A percentile compares a stretch with the other conserved stretches of the same genome.
Conservation (phyloP, 2,113 vertebrate species). For the Murina feae region DNA sequence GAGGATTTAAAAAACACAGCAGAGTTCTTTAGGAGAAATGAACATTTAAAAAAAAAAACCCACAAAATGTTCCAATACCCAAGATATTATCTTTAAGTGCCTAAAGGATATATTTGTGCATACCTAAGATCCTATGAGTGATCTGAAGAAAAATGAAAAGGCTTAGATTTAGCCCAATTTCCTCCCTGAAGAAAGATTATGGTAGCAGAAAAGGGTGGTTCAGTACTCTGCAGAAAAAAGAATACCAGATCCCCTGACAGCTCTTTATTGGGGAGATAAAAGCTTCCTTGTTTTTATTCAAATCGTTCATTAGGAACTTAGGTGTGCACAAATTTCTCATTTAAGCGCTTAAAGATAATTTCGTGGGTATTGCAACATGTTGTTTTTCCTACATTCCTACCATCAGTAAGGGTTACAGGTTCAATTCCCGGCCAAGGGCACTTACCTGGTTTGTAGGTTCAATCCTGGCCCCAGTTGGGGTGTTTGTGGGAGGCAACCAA, state of each 20-base stretch:
- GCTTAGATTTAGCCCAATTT: neutral
- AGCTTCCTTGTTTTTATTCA: constrained; percentile 17
- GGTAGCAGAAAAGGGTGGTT: neutral
- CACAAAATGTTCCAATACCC: neutral
- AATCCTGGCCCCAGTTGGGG: too few species aligned
- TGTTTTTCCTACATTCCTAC: neutral
- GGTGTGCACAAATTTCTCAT: neutral
- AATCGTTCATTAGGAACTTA: neutral
- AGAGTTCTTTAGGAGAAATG: neutral
- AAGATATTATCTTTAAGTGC: neutral
- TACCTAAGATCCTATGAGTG: neutral
- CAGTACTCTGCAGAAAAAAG: neutral
- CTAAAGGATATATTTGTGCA: neutral
- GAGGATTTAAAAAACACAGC: too few species aligned
- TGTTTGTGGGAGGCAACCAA: too few species aligned
- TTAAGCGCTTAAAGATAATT: neutral
- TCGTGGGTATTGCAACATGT: neutral
- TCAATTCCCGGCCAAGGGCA: too few species aligned
- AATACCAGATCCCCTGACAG: neutral
- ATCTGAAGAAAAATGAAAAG: constrained; percentile 15
- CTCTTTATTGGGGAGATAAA: neutral
- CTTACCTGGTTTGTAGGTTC: too few species aligned
- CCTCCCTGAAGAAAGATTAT: constrained; percentile 4
- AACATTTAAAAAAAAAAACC: neutral
- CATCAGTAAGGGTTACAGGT: neutral